A percentile compares a stretch with the other conserved stretches of the same genome.
These are phyloP conservation scores for Struthio camelus DNA, from an alignment of 2,113 vertebrate species.

Conservation along the genomic window DNA sequence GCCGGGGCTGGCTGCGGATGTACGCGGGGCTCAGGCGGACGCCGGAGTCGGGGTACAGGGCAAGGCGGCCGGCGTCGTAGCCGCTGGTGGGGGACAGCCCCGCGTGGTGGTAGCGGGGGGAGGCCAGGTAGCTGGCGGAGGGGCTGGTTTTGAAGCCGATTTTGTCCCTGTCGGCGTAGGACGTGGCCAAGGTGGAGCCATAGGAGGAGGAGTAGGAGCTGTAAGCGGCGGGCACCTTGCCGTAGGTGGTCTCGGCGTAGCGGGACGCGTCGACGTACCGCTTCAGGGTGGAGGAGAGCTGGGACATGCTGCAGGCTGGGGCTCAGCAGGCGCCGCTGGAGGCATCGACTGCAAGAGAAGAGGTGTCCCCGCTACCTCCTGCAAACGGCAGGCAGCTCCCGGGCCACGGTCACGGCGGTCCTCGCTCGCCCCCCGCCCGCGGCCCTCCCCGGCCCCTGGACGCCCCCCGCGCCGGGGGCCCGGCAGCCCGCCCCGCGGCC, in stretches of 20 bases:
- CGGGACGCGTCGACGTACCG: slow-evolving; percentile 81
- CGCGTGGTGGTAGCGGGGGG: slow-evolving; percentile 67
- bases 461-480: neutral
- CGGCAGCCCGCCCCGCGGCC: accelerated
- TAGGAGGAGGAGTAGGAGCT: slow-evolving; percentile 86
- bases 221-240: slow-evolving; percentile 82
- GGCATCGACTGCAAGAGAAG: slow-evolving; percentile 86
- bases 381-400: too few relatives aligned
- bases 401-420: too few relatives aligned
- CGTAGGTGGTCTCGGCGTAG: slow-evolving; percentile 77
- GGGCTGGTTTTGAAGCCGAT: slow-evolving; percentile 78
- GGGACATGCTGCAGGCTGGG: slow-evolving; percentile 89
- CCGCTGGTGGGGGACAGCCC: slow-evolving; percentile 78
- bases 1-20: slow-evolving; percentile 73
- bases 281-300: slow-evolving; percentile 93
- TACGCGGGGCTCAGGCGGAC: slow-evolving; percentile 77
- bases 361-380: neutral
- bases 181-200: slow-evolving; percentile 78
- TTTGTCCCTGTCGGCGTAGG: slow-evolving; percentile 83
- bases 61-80: slow-evolving; percentile 76
- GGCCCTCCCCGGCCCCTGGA: too few relatives aligned
- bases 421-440: too few relatives aligned
- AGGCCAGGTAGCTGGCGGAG: slow-evolving; percentile 80
- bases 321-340: slow-evolving; percentile 73
- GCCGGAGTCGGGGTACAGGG: slow-evolving; percentile 79